phyloP scores from a whole-genome alignment of 1,140 invertebrate genomes.

The Babylonia areolata region DNA sequence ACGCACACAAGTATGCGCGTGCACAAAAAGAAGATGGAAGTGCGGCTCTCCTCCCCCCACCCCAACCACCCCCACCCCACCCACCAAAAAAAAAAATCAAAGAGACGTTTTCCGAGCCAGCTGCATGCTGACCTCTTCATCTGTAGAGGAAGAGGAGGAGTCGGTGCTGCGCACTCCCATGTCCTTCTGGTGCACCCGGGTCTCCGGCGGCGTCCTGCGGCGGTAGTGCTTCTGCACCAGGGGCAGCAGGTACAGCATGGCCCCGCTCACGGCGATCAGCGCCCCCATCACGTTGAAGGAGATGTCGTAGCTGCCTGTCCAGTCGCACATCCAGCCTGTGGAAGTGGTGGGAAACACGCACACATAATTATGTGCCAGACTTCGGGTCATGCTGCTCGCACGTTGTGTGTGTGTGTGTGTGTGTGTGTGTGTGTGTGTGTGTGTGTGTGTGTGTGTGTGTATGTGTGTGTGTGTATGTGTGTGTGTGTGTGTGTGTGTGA shows the following conservation, averaged over 20 bases:
- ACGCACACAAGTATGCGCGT: too few relatives aligned
- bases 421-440: too few relatives aligned
- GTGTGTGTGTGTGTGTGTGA: too few relatives aligned
- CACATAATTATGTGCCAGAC: too few relatives aligned
- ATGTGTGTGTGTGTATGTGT: too few relatives aligned
- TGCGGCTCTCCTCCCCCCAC: too few relatives aligned
- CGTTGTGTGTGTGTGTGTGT: too few relatives aligned
- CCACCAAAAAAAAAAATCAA: too few relatives aligned
- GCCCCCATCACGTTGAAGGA: slow-evolving; percentile 89
- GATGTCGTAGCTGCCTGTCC: slow-evolving; percentile 85
- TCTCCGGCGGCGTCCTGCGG: slow-evolving; percentile 9
- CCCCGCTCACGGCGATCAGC: slow-evolving; percentile 89
- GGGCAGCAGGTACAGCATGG: slow-evolving; percentile 92
- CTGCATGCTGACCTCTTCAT: background rate
- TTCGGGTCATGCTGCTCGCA: too few relatives aligned
- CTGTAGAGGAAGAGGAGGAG: background rate
- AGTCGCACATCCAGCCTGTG: slow-evolving; percentile 88
- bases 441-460: too few relatives aligned
- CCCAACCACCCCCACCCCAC: too few relatives aligned
- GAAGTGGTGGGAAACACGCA: slow-evolving; percentile 39
- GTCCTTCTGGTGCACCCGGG: slow-evolving; percentile 14
- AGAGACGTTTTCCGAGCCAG: background rate
- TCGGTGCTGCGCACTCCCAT: background rate
- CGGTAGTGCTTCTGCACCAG: slow-evolving; percentile 79
- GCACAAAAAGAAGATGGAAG: too few relatives aligned